A percentile compares a stretch with the other conserved stretches of the same genome.
These are phyloP conservation scores for Luperina testacea DNA, from an alignment of 2,888 invertebrate species.

Conservation along the genomic window DNA sequence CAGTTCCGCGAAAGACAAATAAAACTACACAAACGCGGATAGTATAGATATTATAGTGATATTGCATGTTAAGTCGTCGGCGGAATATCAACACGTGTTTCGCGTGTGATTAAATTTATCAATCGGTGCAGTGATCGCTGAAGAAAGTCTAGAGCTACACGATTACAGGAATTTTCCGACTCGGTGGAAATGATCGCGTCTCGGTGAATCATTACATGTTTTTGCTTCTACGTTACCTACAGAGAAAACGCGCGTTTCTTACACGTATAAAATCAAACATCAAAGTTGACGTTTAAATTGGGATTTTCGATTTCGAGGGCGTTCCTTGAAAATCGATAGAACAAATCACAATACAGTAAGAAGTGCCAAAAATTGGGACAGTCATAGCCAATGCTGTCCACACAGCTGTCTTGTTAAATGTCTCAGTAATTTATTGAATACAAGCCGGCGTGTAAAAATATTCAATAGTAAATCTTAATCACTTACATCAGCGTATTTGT, in stretches of 20 bases:
- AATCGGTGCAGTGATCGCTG: slow-evolving; percentile 76
- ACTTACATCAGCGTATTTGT: slow-evolving; percentile 55
- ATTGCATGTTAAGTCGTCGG: slow-evolving; percentile 32
- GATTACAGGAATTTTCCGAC: slow-evolving; percentile 89
- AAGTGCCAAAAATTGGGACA: slow-evolving; percentile 64
- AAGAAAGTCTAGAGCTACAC: slow-evolving; percentile 83
- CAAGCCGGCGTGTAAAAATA: slow-evolving; percentile 53
- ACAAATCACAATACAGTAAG: slow-evolving; percentile 42
- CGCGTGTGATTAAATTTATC: slow-evolving; percentile 74
- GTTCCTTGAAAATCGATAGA: slow-evolving; percentile 49
- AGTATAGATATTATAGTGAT: slow-evolving; percentile 41
- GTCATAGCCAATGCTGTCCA: slow-evolving; percentile 37
- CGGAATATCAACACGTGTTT: slow-evolving; percentile 69
- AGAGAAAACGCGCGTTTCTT: slow-evolving; percentile 79
- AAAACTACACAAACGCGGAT: slow-evolving; percentile 22
- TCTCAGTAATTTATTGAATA: slow-evolving; percentile 55
- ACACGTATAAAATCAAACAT: slow-evolving; percentile 70
- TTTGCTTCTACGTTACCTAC: slow-evolving; percentile 76
- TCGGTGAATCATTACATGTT: slow-evolving; percentile 86
- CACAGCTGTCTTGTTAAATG: slow-evolving; percentile 49
- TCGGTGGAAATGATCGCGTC: slow-evolving; percentile 87
- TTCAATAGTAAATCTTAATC: slow-evolving; percentile 59
- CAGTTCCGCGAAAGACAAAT: slow-evolving; percentile 42
- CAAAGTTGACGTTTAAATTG: slow-evolving; percentile 65
- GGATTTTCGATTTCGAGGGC: slow-evolving; percentile 55